These are phyloP conservation scores for Ips nitidus DNA, from an alignment of 1,140 invertebrate species.

Conservation along the genomic window DNA sequence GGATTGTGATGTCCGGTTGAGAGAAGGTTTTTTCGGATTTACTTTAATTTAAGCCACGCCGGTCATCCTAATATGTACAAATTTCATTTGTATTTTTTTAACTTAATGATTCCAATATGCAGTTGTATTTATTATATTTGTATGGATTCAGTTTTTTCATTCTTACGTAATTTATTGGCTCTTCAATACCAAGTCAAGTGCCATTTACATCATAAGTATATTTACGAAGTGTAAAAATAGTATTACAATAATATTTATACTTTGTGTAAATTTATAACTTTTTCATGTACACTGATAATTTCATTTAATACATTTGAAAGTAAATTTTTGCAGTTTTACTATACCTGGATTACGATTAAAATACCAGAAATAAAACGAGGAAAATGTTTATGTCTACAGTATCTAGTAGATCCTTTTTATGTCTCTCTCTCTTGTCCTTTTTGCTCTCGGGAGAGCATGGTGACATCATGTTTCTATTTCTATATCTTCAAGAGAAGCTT, in stretches of 20 bases:
- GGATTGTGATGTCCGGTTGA: not conserved
- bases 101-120: not conserved
- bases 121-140: not conserved
- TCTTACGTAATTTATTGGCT: conserved; percentile 36
- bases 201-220: conserved; percentile 42
- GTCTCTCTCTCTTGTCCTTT: no score
- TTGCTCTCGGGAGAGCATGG: no score
- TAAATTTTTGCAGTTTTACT: not conserved
- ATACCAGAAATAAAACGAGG: no score
- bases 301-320: conserved; percentile 13
- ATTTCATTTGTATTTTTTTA: conserved; percentile 3
- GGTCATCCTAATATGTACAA: conserved; percentile 6
- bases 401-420: no score
- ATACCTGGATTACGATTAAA: no score
- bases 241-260: conserved; percentile 40
- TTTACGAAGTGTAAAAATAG: conserved; percentile 38
- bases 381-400: no score
- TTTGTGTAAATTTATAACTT: conserved; percentile 42
- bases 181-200: conserved; percentile 43
- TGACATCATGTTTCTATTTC: no score
- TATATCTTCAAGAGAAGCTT: no score
- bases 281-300: conserved; percentile 40
- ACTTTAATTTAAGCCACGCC: conserved; percentile 1
- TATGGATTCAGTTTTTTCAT: not conserved
- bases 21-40: not conserved